These are phyloP conservation scores for Gallinago undulata DNA, from an alignment of 2,113 vertebrate genomes.

Conservation along the genomic window DNA sequence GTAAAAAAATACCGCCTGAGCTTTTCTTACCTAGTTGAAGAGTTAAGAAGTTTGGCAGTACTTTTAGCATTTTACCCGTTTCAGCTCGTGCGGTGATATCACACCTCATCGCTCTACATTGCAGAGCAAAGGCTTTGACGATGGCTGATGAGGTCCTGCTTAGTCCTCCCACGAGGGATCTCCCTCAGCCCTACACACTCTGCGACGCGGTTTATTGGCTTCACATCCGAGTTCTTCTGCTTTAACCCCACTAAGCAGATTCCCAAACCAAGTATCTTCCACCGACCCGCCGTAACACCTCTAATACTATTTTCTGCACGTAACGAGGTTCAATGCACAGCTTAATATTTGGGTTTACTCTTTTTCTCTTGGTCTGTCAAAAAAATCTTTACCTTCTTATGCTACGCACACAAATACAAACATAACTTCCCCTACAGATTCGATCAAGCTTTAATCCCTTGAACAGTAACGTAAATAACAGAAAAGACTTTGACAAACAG, in stretches of 20 bases:
- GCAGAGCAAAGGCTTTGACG: not conserved
- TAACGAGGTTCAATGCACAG: not conserved
- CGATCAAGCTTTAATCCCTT: not conserved
- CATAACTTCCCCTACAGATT: not conserved
- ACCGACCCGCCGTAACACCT: not conserved
- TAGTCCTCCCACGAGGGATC: not conserved
- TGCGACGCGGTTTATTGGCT: not conserved
- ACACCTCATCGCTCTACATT: not conserved
- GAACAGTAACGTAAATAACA: not conserved
- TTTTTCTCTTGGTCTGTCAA: not conserved
- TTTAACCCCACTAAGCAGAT: not conserved
- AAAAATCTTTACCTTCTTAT: not conserved
- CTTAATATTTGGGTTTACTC: not conserved
- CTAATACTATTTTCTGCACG: not conserved
- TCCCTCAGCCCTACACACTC: not conserved
- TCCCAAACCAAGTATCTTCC: not conserved
- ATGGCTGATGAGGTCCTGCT: fast-evolving
- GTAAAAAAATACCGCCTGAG: not conserved
- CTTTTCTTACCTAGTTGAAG: not conserved
- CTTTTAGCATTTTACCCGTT: not conserved
- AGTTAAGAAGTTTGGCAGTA: not conserved
- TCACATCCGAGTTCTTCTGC: not conserved
- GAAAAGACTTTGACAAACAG: slow-evolving; percentile 8
- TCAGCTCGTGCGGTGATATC: not conserved
- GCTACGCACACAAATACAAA: not conserved